These are phyloP conservation scores for Cosmia pyralina DNA, from an alignment of 2,888 invertebrate species.

Conservation along the genomic window DNA sequence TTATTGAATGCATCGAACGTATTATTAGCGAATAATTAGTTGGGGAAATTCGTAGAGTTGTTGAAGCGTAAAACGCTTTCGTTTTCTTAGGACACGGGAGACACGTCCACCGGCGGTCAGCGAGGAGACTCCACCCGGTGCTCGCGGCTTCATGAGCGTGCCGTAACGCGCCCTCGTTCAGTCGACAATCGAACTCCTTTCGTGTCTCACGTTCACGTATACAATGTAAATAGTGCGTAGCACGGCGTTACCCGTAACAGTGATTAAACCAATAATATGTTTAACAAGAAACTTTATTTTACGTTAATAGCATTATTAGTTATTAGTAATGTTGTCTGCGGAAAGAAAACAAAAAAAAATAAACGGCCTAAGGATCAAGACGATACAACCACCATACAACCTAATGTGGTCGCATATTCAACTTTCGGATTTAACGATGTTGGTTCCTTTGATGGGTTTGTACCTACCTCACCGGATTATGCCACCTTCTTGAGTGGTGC, in stretches of 20 bases:
- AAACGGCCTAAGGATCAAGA: constrained; percentile 79
- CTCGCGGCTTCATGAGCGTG: constrained; percentile 68
- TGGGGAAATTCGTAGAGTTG: constrained; percentile 84
- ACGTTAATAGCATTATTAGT: constrained; percentile 75
- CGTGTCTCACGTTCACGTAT: constrained; percentile 78
- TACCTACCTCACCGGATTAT: constrained; percentile 85
- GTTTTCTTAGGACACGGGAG: constrained; percentile 84
- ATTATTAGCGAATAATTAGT: constrained; percentile 83
- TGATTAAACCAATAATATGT: constrained; percentile 80
- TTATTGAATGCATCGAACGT: constrained; percentile 78
- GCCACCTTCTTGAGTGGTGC: constrained; percentile 75
- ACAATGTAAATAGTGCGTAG: constrained; percentile 80
- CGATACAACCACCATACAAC: constrained; percentile 79
- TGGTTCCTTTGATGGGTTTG: constrained; percentile 82
- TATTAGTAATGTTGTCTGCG: constrained; percentile 69
- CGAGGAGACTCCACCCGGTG: constrained; percentile 68
- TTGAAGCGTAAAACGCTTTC: constrained; percentile 87
- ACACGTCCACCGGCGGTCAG: constrained; percentile 66
- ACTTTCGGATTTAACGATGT: constrained; percentile 87
- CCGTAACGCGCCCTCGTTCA: constrained; percentile 72
- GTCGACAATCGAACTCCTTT: constrained; percentile 81
- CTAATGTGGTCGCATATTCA: constrained; percentile 86
- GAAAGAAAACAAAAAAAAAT: constrained; percentile 78
- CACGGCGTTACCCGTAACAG: constrained; percentile 71
- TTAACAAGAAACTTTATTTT: constrained; percentile 75